Evolutionary conservation across 2,797 vertebrate genomes (phyloP), one percentile per base, ranked within the genome.

Genomic region (Balearica regulorum): DNA sequence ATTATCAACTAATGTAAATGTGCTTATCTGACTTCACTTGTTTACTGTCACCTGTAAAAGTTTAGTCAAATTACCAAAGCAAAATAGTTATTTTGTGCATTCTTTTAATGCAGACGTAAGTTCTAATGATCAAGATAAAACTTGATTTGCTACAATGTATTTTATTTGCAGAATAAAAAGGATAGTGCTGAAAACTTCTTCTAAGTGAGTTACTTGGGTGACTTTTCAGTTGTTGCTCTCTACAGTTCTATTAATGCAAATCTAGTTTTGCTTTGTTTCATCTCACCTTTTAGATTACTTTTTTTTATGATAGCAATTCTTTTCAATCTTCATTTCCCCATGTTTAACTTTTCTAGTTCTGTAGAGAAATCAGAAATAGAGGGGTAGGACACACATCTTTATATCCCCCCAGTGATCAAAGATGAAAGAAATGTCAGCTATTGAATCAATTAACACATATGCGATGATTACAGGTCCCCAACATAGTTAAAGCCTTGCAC

Each of bases 401-500:
- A 39, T 53, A 81, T 43, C 17, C 5, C 41, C 20, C 9, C 4
- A 25, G 19, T 95, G 90, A 89, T 95, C 85, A 73, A 46, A 91
- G 64, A n/a, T 87, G 66, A 89, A 93, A 75, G 71, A 95, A 95
- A 46, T 89, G 58, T 26, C n/a, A 91, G 9, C n/a, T 90, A 44
- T 60, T 71, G 54, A 89, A 87, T 70, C 44, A 29, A 28, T 87
- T 98, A 96, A 98, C 61, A 70, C 73, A 49, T 94, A 6, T 97
- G 25, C 97, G 41, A 84, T 97, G 81, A 93, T 95, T 97, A 64
- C 97, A 99, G 99, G 99, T 99, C 81, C 99, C 99, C 71, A 99
- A 99, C 98, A 99, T 99, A 79, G 99, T 99, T 75, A 99, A 99
- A 98, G 99, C 99, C 41, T 98, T 99, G 87, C 99, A 99, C 98